phyloP scores from a whole-genome alignment of 2,888 invertebrate species.

The Gasteruption jaculator region DNA sequence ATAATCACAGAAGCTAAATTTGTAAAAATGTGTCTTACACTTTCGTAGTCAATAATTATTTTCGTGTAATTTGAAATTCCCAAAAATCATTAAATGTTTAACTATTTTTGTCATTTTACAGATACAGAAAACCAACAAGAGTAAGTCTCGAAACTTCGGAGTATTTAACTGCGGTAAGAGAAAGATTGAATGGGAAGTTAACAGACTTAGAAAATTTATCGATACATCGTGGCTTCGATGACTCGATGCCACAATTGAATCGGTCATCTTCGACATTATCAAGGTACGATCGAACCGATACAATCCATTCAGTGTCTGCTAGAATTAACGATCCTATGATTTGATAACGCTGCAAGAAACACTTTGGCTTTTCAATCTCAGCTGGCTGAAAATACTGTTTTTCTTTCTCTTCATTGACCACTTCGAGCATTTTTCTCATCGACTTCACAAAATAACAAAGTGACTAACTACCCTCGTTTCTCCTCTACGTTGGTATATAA shows the following conservation, averaged over 20 bases:
- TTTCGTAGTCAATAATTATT: conserved; percentile 6
- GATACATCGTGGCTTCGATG: conserved; percentile 78
- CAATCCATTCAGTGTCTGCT: conserved; percentile 17
- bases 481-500: too few species aligned
- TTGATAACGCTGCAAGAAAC: conserved; percentile 15
- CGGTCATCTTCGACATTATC: conserved; percentile 56
- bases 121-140: conserved; percentile 74
- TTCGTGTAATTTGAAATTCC: conserved; percentile 6
- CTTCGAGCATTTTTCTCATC: too few species aligned
- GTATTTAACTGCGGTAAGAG: conserved; percentile 62
- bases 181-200: conserved; percentile 46
- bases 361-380: not conserved
- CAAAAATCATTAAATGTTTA: conserved; percentile 1
- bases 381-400: too few species aligned
- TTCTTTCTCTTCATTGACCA: too few species aligned
- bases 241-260: conserved; percentile 54
- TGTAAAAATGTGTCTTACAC: not conserved
- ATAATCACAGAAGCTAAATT: conserved; percentile 3
- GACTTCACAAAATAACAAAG: too few species aligned
- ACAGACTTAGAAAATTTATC: conserved; percentile 65
- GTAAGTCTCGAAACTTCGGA: conserved; percentile 71
- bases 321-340: conserved; percentile 23
- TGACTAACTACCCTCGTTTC: too few species aligned
- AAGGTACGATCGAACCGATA: conserved; percentile 46
- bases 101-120: conserved; percentile 37